Evolutionary conservation across 1,140 invertebrate genomes (phyloP).

Genomic region (Babylonia areolata): DNA sequence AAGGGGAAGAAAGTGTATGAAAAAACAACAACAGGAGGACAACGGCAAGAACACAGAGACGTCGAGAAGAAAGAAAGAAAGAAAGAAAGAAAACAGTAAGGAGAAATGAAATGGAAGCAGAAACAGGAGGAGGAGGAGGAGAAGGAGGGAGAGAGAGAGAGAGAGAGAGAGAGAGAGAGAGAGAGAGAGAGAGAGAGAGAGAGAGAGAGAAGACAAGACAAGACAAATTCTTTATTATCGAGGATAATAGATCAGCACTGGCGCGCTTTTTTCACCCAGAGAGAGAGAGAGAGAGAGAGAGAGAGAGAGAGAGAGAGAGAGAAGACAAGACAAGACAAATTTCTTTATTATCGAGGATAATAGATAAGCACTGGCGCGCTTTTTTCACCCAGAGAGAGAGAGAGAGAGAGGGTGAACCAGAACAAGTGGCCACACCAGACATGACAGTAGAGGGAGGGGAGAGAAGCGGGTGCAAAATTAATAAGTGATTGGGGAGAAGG

Average conservation of each 20-base stretch:
- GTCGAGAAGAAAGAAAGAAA: not conserved
- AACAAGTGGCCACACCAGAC: not conserved
- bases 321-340: not conserved
- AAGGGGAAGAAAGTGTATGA: not conserved
- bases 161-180: conserved; percentile 18
- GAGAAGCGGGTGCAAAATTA: not conserved
- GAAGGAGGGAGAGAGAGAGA: not conserved
- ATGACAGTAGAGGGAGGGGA: not conserved
- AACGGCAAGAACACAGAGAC: not conserved
- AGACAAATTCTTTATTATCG: too few relatives aligned
- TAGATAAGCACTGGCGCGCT: too few relatives aligned
- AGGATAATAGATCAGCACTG: not conserved
- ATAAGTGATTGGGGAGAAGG: not conserved
- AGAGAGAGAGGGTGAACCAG: not conserved
- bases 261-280: too few relatives aligned
- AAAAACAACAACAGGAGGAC: not conserved
- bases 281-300: too few relatives aligned
- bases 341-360: too few relatives aligned
- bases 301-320: too few relatives aligned
- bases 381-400: too few relatives aligned
- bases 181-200: not conserved
- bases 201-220: not conserved
- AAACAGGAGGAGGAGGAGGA: not conserved
- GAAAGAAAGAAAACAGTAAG: not conserved
- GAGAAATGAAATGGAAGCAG: too few relatives aligned